These are phyloP conservation scores for Pristis pectinata DNA, from an alignment of 2,797 vertebrate genomes.

Conservation along the genomic window DNA sequence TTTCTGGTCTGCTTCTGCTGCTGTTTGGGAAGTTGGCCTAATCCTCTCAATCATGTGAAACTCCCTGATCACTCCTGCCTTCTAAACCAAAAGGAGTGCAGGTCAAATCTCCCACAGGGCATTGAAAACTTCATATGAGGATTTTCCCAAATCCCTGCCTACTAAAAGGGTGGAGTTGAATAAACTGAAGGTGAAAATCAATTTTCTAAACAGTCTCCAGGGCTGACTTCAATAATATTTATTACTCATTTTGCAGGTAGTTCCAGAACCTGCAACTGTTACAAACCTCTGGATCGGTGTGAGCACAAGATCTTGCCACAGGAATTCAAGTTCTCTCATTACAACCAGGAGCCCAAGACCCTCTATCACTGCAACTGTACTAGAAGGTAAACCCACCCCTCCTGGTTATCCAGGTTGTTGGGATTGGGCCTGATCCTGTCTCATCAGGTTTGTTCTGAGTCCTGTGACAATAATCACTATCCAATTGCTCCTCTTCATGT, in stretches of 20 bases:
- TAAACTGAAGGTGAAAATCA: neutral
- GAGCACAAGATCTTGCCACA: slow-evolving; percentile 57
- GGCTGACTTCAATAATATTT: neutral
- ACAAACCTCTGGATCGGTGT: slow-evolving; percentile 60
- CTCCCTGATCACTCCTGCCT: neutral
- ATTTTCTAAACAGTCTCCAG: neutral
- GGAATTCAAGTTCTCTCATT: slow-evolving; percentile 61
- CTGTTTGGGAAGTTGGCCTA: no score
- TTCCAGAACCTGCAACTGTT: slow-evolving; percentile 49
- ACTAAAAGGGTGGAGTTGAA: neutral
- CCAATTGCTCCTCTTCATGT: no score
- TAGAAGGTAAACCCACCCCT: slow-evolving; percentile 51
- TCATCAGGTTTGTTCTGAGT: neutral
- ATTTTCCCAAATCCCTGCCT: no score
- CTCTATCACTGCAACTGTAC: slow-evolving; percentile 79
- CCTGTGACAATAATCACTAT: neutral
- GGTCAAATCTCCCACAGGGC: neutral
- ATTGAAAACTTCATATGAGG: no score
- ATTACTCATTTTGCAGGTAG: slow-evolving; percentile 45
- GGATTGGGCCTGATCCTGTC: neutral
- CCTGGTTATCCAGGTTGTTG: no score
- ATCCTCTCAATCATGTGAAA: neutral
- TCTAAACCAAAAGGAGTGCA: neutral
- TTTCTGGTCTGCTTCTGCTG: no score
- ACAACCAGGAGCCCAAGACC: slow-evolving; percentile 51